phyloP scores from a whole-genome alignment of 2,888 invertebrate species.

The Digitonthophagus gazella region DNA sequence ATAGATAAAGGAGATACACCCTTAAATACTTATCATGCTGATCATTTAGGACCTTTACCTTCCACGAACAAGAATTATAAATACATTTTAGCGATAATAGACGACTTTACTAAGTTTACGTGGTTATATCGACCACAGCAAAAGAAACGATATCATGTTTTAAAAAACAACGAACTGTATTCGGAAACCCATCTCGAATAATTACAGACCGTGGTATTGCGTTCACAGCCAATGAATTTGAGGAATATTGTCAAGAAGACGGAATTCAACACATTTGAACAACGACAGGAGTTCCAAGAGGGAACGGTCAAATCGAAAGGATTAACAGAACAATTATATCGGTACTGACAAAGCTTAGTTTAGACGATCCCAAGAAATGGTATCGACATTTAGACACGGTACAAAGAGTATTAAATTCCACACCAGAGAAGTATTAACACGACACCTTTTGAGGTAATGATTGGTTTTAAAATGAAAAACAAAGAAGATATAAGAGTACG shows the following conservation, averaged over 20 bases:
- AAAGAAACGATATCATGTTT: conserved; percentile 23
- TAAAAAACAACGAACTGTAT: conserved; percentile 21
- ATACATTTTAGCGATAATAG: conserved; percentile 39
- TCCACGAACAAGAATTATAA: conserved; percentile 38
- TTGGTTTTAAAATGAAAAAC: conserved; percentile 22
- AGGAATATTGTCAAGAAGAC: conserved; percentile 25
- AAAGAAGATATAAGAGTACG: conserved; percentile 25
- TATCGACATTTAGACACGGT: conserved; percentile 29
- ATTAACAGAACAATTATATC: conserved; percentile 21
- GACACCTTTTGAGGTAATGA: conserved; percentile 25
- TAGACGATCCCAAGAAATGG: conserved; percentile 28
- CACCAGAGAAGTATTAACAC: conserved; percentile 29
- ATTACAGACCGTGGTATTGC: conserved; percentile 29
- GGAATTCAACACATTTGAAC: conserved; percentile 21
- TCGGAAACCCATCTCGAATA: conserved; percentile 29
- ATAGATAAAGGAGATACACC: conserved; percentile 37
- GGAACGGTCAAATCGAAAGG: conserved; percentile 26
- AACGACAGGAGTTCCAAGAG: conserved; percentile 23
- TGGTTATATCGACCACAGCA: conserved; percentile 27
- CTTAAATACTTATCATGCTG: conserved; percentile 39
- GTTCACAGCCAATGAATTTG: conserved; percentile 28
- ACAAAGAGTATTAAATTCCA: conserved; percentile 29
- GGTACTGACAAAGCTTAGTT: conserved; percentile 27
- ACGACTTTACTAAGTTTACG: conserved; percentile 30
- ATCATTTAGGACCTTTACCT: conserved; percentile 42